Evolutionary conservation across 2,797 vertebrate species (phyloP), one percentile per base, ranked within the genome.

Genomic region (Intellagama lesueurii): DNA sequence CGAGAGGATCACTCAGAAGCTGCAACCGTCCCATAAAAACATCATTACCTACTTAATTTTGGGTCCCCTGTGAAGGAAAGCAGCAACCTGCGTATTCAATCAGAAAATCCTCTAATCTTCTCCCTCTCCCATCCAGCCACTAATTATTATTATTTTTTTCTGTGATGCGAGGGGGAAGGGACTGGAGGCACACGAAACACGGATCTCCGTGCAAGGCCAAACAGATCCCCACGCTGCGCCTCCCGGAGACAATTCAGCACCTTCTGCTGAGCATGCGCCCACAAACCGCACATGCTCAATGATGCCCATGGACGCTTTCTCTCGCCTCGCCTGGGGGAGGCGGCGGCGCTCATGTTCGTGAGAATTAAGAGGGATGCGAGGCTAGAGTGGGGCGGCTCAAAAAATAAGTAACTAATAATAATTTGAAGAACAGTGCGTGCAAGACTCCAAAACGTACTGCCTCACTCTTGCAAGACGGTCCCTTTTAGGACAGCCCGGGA

Each of bases 161-260:
- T 22, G 17, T 11, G 60, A 64, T 64, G 16, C 60, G 52, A 64
- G 60, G 2, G 60, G 5, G 60, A 5, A 64, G 9, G 56, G 14
- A 14, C 17, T 4, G 72, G 47, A 52, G 30, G 44, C 11, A 12
- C 24, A 5, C 30, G 19, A 16, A 32, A 22, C 26, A 17, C 70
- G 1, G 9, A 56, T 1, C 17, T 47, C 9, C 26, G 35, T 60
- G 52, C 78, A 64, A 87, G 7, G 2, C 24, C 3, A 73, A 73
- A 72, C 8, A 1, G 5, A 5, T 14, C 49, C 11, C 0, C 44
- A 0, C 1, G 1, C 14, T 3, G 47, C 44, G 2, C 32, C 44
- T 22, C 35, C 52, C 69, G 19, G 35, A 73, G 30, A 66, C 69
- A 11, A 40, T 32, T 35, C 14, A 5, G 26, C 4, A 68, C 19